Evolutionary conservation across 2,113 vertebrate species (phyloP), one percentile per base, ranked within the genome.

Genomic region (Cyprinus carpio): DNA sequence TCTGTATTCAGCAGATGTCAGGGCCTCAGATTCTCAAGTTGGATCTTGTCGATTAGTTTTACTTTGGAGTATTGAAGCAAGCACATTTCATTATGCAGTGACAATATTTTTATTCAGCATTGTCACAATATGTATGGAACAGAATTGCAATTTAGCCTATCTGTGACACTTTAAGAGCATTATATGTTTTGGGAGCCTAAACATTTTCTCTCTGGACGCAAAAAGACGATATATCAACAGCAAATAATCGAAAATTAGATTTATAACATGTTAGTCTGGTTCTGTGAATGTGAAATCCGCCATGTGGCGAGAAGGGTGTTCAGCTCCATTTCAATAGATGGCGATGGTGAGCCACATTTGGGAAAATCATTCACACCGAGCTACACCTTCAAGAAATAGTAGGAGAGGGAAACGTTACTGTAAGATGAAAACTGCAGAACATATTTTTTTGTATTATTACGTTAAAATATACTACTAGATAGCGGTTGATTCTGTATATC

Each of bases 251-350:
- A 67, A 34, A 18, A 46, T 46, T 46, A 12, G 10, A 29, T 64
- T 25, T 31, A 15, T 16, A 15, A 56, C 15, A 29, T 6, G 2
- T 20, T 10, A 43, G 40, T 43, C 40, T 43, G 40, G 9, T 43
- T 43, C 11, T 43, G 40, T 43, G 37, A 40, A 6, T 6, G 37
- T 40, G 40, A 43, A 43, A 46, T n/a, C 2, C 31, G 6, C 56
- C 25, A 3, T 12, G 3, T 10, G 43, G 62, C 25, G 34, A 37
- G 34, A 37, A 37, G 34, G 34, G 34, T 37, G 34, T 37, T 27
- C 29, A 2, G 72, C 87, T 84, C 81, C 84, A 37, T 15, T 76
- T 84, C 87, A 62, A 13, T 75, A 88, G 87, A 77, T 84, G 84
- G 84, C 82, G 78, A 15, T 60, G 43, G 58, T 31, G 69, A 3